Conservation (phyloP, 1,140 invertebrate species). For the Parapsyche elsis region DNA sequence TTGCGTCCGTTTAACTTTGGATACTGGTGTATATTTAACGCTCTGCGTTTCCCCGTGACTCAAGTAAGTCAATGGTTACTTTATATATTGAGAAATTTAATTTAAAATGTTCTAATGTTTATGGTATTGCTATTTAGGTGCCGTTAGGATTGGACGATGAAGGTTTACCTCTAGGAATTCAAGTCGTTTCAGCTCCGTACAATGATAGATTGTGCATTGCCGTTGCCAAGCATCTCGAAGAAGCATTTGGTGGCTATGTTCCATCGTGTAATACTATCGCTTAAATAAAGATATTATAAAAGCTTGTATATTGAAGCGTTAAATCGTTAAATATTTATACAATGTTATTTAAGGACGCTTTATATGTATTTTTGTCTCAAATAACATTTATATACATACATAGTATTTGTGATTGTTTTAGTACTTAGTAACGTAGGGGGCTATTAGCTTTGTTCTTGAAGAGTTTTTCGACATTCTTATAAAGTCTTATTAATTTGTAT, state of each 20-base stretch:
- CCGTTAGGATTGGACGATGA: constrained; percentile 78
- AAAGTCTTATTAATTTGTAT: neutral
- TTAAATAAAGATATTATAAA: no score
- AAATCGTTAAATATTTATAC: no score
- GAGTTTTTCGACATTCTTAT: neutral
- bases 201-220: constrained; percentile 85
- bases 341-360: no score
- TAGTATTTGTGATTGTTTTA: no score
- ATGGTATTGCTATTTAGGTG: constrained; percentile 66
- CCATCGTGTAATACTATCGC: constrained; percentile 66
- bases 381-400: no score
- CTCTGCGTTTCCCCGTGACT: constrained; percentile 83
- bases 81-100: neutral
- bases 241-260: constrained; percentile 85
- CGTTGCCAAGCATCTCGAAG: constrained; percentile 85
- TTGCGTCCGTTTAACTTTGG: constrained; percentile 87
- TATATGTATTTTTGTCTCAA: no score
- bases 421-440: no score
- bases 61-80: constrained; percentile 68
- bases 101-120: neutral
- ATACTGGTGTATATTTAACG: constrained; percentile 92
- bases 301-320: no score
- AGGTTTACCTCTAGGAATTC: constrained; percentile 84
- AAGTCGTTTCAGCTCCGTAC: constrained; percentile 81
- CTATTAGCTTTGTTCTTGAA: no score